These are phyloP conservation scores for Drosophila colorata DNA, from an alignment of 2,888 invertebrate genomes.

Conservation along the genomic window DNA sequence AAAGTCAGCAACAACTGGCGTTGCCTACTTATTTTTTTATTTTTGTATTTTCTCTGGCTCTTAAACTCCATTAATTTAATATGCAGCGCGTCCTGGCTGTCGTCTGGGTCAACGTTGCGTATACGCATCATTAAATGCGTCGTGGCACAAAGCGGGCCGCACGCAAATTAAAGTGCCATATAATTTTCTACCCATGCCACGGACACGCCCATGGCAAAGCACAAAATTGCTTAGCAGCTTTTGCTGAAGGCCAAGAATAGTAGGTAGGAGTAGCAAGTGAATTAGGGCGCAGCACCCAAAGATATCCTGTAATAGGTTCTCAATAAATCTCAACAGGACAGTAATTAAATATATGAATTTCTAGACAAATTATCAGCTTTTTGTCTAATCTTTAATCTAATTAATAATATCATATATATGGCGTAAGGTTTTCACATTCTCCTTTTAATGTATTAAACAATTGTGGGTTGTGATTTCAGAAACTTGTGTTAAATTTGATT, in stretches of 20 bases:
- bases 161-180: conserved; percentile 71
- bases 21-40: conserved; percentile 11
- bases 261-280: not conserved
- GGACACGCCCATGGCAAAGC: conserved; percentile 40
- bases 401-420: too few species aligned
- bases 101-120: conserved; percentile 58
- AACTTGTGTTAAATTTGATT: too few species aligned
- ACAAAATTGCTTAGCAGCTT: conserved; percentile 3
- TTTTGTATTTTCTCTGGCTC: conserved; percentile 20
- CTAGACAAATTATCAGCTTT: too few species aligned
- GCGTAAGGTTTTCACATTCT: too few species aligned
- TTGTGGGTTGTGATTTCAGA: too few species aligned
- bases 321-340: too few species aligned
- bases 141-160: conserved; percentile 40
- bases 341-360: too few species aligned
- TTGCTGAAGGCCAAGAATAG: conserved; percentile 5
- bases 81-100: conserved; percentile 21
- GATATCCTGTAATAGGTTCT: not conserved
- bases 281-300: not conserved
- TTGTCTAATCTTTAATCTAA: too few species aligned
- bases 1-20: conserved; percentile 35
- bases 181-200: conserved; percentile 44
- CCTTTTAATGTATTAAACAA: too few species aligned
- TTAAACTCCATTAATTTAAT: conserved; percentile 64
- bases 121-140: conserved; percentile 71